Base-by-base conservation (phyloP, 2,113 vertebrate genomes). In the Nycticryphes semicollaris region DNA sequence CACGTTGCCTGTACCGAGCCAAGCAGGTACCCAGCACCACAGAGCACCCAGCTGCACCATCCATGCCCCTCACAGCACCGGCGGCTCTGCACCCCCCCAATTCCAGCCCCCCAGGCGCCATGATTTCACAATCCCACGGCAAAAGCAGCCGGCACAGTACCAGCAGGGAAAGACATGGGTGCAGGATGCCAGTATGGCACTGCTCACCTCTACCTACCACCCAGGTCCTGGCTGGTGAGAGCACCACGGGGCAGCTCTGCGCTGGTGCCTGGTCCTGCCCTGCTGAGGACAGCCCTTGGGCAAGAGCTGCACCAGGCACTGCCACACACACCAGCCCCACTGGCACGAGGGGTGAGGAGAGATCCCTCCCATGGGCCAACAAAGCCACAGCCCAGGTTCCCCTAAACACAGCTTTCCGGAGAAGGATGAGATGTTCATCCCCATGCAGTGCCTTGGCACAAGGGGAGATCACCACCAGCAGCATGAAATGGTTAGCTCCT, bases 31-130 rank as follows among this genome's bases (percentile, higher is more conserved):
- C 37, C 47, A 50, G 39, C 1, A 1, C 17, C 45, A 31, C 28
- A 28, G 33, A 68, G 45, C 53, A 41, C 21, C 33, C 76, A 39
- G 25, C 15, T 53, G 68, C 3, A 4, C 27, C 39, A 31, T 22
- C 56, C 1, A 3, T 4, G 0, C 7, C 14, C 14, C 31, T 62
- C 50, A 18, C 43, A 59, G 68, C 25, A 57, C 37, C 0, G 0
- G 10, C 25, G 48, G 17, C 69, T 57, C 82, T 45, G 35, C 7
- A 75, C 35, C 43, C 35, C 43, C 60, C 37, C n/a, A 31, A 0
- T 24, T 54, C 73, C 80, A 84, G 72, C 1, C 3, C 16, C 48
- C 28, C 39, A 9, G 39, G 22, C 1, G 2, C 30, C 12, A 23
- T 60, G 39, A 43, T 24, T 48, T 33, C 14, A 4, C 13, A 14